These are phyloP conservation scores for Epizoanthus illoricatus DNA, from an alignment of 92 coral and sea anemone genomes.

Conservation along the genomic window DNA sequence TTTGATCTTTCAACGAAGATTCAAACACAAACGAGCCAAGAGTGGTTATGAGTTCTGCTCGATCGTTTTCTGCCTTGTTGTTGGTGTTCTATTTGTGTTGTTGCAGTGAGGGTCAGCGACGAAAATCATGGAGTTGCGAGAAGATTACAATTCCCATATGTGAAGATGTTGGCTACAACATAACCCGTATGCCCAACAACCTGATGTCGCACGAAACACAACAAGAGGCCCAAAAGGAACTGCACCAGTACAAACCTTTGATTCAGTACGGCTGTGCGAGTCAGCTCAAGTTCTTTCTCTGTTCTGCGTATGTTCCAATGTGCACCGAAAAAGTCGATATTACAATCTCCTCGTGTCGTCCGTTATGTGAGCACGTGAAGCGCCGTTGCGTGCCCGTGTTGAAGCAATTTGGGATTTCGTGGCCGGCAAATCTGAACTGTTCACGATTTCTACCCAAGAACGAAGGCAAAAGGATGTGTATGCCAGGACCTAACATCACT, in stretches of 20 bases:
- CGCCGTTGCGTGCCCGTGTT: constrained; percentile 82
- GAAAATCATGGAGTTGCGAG: constrained; percentile 80
- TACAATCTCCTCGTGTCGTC: constrained; percentile 85
- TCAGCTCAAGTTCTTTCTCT: constrained; percentile 84
- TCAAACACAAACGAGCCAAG: neutral
- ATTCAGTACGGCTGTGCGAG: constrained; percentile 76
- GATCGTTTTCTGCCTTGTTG: constrained; percentile 28
- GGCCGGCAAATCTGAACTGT: constrained; percentile 86
- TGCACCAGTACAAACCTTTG: constrained; percentile 66
- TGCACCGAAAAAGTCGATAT: constrained; percentile 77
- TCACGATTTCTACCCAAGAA: constrained; percentile 71
- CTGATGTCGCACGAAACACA: constrained; percentile 81
- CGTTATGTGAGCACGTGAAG: constrained; percentile 92
- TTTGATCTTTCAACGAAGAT: constrained; percentile 36
- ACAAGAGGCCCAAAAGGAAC: constrained; percentile 66
- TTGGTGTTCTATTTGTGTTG: constrained; percentile 32
- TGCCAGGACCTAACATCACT: constrained; percentile 86
- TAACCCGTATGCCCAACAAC: constrained; percentile 87
- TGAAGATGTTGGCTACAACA: constrained; percentile 72
- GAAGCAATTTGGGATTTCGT: constrained; percentile 77
- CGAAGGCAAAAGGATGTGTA: constrained; percentile 78
- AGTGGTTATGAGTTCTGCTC: constrained; percentile 31
- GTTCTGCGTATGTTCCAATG: constrained; percentile 95
- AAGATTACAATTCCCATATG: constrained; percentile 63
- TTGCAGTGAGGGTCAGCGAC: constrained; percentile 46